These are phyloP conservation scores for Phylloscopus whistleri DNA, from an alignment of 2,113 vertebrate genomes.

Conservation along the genomic window DNA sequence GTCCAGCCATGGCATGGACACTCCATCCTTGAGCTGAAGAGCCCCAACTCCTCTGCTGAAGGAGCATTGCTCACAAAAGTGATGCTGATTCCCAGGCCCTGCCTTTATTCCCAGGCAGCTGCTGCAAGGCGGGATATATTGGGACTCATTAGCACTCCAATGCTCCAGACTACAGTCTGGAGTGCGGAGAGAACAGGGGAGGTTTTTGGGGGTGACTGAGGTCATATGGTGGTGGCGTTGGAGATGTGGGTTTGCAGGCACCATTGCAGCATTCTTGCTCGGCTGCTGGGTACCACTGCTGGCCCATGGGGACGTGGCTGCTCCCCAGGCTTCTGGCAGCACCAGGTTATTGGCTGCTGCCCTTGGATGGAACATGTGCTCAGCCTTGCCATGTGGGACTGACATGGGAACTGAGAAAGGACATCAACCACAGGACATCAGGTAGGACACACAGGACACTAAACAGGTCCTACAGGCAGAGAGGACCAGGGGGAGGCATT, in stretches of 20 bases:
- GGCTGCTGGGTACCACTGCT: rapidly evolving
- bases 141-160: background rate
- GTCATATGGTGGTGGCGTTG: rapidly evolving
- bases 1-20: background rate
- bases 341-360: background rate
- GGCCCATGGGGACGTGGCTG: rapidly evolving
- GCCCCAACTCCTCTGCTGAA: background rate
- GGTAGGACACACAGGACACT: background rate
- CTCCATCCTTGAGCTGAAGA: background rate
- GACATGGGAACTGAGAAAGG: background rate
- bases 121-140: background rate
- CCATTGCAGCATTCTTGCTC: background rate
- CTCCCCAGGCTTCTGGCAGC: background rate
- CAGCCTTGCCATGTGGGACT: background rate
- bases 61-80: background rate
- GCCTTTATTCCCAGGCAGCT: background rate
- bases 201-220: rapidly evolving
- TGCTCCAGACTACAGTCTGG: background rate
- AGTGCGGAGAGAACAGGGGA: background rate
- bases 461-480: background rate
- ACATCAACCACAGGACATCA: rapidly evolving
- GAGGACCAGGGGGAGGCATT: rapidly evolving
- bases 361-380: rapidly evolving
- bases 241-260: background rate
- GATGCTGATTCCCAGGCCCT: background rate